Conservation (phyloP, 2,888 invertebrate species). For the Pterostichus niger region DNA sequence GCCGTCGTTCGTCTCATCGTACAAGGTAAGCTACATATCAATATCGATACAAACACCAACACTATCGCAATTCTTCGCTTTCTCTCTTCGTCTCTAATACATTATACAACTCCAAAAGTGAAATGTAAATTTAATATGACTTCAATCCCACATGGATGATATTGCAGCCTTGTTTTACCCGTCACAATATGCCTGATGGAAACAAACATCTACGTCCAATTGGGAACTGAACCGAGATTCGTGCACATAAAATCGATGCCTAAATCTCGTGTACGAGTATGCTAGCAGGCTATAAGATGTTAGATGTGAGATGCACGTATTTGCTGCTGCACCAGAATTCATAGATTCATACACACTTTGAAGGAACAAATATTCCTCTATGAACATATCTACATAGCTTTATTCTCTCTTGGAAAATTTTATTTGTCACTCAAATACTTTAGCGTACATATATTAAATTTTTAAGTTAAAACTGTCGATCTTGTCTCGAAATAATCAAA, state of each 20-base stretch:
- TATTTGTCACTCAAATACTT: background rate
- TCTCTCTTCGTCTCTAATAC: background rate
- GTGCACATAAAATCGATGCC: slow-evolving; percentile 28
- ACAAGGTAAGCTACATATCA: slow-evolving; percentile 79
- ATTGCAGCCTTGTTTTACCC: slow-evolving; percentile 20
- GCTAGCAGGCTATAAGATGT: background rate
- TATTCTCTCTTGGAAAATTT: background rate
- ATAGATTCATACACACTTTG: background rate
- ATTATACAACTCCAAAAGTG: slow-evolving; percentile 25
- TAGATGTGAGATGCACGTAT: background rate
- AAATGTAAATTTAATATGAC: slow-evolving; percentile 46
- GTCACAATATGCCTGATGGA: slow-evolving; percentile 27
- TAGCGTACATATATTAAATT: background rate
- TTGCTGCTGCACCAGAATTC: background rate
- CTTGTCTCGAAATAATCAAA: slow-evolving; percentile 38
- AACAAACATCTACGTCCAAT: slow-evolving; percentile 35
- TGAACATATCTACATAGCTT: background rate
- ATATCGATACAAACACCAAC: background rate
- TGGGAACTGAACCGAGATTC: slow-evolving; percentile 8
- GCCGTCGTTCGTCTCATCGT: slow-evolving; percentile 83
- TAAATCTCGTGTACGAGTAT: background rate
- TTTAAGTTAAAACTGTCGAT: slow-evolving; percentile 15
- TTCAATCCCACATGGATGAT: slow-evolving; percentile 46
- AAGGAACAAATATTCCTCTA: background rate
- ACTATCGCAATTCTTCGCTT: background rate